Conservation (phyloP, 2,888 invertebrate species). For the Aethes cnicana region DNA sequence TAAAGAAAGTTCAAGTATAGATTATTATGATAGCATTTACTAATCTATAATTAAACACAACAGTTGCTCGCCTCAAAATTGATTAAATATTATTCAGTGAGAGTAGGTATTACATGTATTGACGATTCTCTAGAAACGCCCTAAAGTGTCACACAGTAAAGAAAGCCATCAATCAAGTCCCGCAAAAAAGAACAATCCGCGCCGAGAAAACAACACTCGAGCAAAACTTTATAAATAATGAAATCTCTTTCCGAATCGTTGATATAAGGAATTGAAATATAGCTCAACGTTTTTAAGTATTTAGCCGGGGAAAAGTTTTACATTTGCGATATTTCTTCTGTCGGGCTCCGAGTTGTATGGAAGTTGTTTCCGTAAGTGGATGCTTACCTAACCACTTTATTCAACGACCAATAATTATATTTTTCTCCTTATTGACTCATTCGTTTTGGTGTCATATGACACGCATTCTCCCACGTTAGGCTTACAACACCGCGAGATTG, state of each 20-base stretch:
- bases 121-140: conserved; percentile 48
- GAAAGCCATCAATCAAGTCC: conserved; percentile 71
- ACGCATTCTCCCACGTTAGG: conserved; percentile 39
- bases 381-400: neutral
- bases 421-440: conserved; percentile 17
- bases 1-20: too few species aligned
- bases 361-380: neutral
- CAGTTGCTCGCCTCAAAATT: too few species aligned
- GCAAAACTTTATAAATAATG: conserved; percentile 56
- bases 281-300: conserved; percentile 40
- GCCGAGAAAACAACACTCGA: conserved; percentile 54
- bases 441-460: conserved; percentile 27
- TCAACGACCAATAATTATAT: conserved; percentile 14
- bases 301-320: conserved; percentile 14
- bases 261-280: conserved; percentile 58
- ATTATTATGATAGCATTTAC: neutral
- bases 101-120: too few species aligned
- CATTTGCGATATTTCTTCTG: conserved; percentile 8
- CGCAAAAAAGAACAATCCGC: conserved; percentile 61
- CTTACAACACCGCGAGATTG: conserved; percentile 43
- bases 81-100: too few species aligned
- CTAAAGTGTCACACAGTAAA: conserved; percentile 59
- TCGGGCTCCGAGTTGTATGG: neutral
- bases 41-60: too few species aligned
- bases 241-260: conserved; percentile 47